Evolutionary conservation across 2,888 invertebrate genomes (phyloP).

Genomic region (Escarpia spicata): DNA sequence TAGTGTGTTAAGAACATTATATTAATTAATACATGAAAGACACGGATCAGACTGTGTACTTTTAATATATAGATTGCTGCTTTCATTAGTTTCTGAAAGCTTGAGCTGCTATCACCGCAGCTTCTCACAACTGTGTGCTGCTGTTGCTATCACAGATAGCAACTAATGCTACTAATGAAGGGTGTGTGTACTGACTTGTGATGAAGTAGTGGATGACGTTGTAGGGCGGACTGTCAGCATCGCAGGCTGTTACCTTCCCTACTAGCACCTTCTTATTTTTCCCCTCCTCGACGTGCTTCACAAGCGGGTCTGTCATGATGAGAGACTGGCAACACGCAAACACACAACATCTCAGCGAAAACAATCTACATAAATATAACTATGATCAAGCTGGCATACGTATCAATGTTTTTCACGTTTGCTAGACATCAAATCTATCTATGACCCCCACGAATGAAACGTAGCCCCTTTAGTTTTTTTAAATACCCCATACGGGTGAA

Average conservation of each 20-base stretch:
- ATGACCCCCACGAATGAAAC: no score
- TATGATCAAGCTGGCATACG: no score
- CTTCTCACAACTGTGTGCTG: background rate
- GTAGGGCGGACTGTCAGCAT: constrained; percentile 21
- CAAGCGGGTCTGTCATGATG: background rate
- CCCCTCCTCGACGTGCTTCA: background rate
- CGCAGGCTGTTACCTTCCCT: constrained; percentile 17
- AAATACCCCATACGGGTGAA: no score
- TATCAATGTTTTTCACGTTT: no score
- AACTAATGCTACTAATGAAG: background rate
- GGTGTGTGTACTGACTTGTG: constrained; percentile 13
- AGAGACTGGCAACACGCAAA: background rate
- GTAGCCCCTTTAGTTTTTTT: no score
- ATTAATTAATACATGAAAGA: no score
- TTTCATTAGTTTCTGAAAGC: background rate
- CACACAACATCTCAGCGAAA: background rate
- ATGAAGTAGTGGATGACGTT: constrained; percentile 26
- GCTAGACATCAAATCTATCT: no score
- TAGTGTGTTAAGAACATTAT: no score
- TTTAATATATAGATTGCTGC: no score
- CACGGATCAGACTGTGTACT: no score
- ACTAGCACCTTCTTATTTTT: background rate
- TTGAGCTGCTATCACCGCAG: background rate
- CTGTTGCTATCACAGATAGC: background rate
- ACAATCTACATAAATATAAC: no score